phyloP scores from a whole-genome alignment of 2,797 vertebrate species.

The Clarias pachynema region DNA sequence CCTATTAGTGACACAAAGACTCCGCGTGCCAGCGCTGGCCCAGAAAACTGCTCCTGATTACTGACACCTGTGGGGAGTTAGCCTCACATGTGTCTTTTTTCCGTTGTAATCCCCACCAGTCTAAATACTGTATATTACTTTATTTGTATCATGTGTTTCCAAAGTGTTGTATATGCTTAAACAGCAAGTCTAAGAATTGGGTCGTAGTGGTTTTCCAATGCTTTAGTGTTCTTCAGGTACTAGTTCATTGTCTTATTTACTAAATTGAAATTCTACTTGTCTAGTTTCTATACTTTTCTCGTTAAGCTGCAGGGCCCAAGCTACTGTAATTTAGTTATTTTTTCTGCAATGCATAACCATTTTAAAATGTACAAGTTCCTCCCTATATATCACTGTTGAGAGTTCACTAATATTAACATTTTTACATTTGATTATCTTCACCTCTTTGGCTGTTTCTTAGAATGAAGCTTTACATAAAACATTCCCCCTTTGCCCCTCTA shows the following conservation, averaged over 20 bases:
- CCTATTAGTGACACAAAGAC: neutral
- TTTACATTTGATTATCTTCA: neutral
- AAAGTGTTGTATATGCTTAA: neutral
- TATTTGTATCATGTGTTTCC: conserved; percentile 18
- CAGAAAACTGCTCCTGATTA: conserved; percentile 2
- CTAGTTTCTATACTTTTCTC: neutral
- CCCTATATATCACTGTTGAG: neutral
- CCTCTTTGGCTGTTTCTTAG: too few species aligned
- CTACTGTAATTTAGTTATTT: neutral
- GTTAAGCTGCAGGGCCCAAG: neutral
- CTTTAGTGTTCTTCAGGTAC: neutral
- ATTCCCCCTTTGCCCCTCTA: too few species aligned
- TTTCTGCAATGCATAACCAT: neutral
- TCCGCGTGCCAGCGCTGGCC: neutral
- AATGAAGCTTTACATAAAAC: too few species aligned
- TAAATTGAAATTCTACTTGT: neutral
- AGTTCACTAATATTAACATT: neutral
- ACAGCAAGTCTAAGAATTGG: neutral
- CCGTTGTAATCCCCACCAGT: conserved; percentile 15
- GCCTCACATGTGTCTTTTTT: conserved; percentile 1
- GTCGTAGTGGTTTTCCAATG: neutral
- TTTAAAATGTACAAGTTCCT: neutral
- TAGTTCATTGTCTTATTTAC: neutral
- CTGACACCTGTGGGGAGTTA: conserved; percentile 19
- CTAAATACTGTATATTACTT: conserved; percentile 28